phyloP scores from a whole-genome alignment of 2,888 invertebrate genomes.

The Halictus quadricinctus region DNA sequence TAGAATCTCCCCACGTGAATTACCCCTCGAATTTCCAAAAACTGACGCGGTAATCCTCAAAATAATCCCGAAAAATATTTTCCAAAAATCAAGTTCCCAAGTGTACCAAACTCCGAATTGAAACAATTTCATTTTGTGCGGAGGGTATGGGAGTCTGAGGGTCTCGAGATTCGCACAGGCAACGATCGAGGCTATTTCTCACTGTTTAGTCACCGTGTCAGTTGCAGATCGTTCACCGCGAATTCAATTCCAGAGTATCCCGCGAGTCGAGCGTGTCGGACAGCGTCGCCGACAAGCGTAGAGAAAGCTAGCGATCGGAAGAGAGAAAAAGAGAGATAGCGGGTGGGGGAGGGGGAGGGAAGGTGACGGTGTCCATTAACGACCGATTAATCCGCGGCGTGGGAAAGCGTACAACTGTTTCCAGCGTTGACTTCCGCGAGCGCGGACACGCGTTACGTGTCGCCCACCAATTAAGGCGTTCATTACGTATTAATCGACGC shows the following conservation, averaged over 20 bases:
- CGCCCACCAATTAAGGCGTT: slow-evolving; percentile 63
- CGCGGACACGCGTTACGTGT: slow-evolving; percentile 55
- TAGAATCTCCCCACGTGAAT: no score
- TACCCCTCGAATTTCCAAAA: no score
- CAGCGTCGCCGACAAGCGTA: background rate
- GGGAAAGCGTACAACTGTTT: slow-evolving; percentile 49
- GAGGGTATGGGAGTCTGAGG: background rate
- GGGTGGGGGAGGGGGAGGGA: no score
- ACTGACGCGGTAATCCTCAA: no score
- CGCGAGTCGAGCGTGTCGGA: slow-evolving; percentile 16
- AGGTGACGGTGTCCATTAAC: slow-evolving; percentile 13
- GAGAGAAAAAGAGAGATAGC: background rate
- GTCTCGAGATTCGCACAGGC: background rate
- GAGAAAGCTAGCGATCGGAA: background rate
- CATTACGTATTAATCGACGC: slow-evolving; percentile 69
- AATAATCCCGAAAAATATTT: no score
- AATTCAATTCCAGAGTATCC: slow-evolving; percentile 4
- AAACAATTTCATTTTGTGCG: background rate
- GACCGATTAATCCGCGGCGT: slow-evolving; percentile 49
- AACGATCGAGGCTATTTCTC: background rate
- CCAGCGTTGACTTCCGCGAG: slow-evolving; percentile 47
- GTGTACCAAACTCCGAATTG: background rate
- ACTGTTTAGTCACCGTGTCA: slow-evolving; percentile 8
- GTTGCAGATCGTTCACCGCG: background rate
- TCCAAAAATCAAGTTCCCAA: background rate